Evolutionary conservation across 1,140 invertebrate genomes (phyloP).

Genomic region (Aphelenchoides fujianensis): DNA sequence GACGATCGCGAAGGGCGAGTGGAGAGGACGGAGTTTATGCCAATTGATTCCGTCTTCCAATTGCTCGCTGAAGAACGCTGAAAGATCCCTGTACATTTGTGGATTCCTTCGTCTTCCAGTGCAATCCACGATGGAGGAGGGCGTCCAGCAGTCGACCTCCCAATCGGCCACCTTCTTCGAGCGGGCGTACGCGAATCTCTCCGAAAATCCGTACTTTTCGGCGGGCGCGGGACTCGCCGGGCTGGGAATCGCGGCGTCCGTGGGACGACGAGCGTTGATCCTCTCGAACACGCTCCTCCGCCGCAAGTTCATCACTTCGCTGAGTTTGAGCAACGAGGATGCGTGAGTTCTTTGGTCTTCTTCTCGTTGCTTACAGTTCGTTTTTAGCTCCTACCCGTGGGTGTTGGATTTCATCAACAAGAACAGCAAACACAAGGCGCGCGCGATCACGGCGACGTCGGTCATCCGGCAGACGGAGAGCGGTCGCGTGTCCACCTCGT

Average conservation of each 20-base stretch:
- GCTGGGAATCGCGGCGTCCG: constrained; percentile 83
- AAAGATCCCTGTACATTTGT: too few species aligned
- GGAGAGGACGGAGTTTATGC: too few species aligned
- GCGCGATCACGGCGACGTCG: constrained; percentile 41
- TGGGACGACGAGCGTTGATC: constrained; percentile 68
- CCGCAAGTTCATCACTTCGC: constrained; percentile 50
- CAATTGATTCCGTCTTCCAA: too few species aligned
- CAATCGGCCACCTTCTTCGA: too few species aligned
- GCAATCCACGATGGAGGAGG: too few species aligned
- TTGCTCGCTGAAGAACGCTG: too few species aligned
- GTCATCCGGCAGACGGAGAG: constrained; percentile 51
- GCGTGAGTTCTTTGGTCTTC: constrained; percentile 42
- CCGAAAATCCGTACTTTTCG: constrained; percentile 92
- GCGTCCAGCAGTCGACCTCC: too few species aligned
- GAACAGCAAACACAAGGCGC: constrained; percentile 41
- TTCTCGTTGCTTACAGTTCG: background rate
- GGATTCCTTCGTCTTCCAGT: too few species aligned
- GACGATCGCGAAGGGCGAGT: too few species aligned
- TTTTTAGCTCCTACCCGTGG: constrained; percentile 58
- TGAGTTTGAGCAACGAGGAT: constrained; percentile 56
- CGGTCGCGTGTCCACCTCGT: constrained; percentile 41
- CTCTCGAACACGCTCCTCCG: constrained; percentile 52
- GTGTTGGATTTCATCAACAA: constrained; percentile 59
- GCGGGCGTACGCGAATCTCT: constrained; percentile 13
- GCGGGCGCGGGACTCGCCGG: constrained; percentile 94